Evolutionary conservation across 2,888 invertebrate species (phyloP), one percentile per base, ranked within the genome.

Genomic region (Koerneria pararmatus): DNA sequence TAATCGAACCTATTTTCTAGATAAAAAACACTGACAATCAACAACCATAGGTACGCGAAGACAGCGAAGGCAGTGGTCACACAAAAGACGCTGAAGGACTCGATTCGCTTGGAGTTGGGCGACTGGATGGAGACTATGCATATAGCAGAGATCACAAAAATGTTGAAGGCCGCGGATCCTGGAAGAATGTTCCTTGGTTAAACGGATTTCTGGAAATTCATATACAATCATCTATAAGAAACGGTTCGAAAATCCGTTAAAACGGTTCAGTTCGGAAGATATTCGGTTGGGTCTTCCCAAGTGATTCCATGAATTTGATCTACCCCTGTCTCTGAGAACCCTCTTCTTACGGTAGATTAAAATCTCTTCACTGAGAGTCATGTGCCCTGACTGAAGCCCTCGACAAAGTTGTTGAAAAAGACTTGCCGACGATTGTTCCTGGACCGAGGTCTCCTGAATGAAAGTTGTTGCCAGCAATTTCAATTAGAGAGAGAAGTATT

Each of bases 11-110:
- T n/a, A n/a, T n/a, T n/a, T n/a, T n/a, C n/a, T n/a, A n/a, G n/a
- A n/a, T n/a, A n/a, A n/a, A n/a, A n/a, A 11, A n/a, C 15, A 57
- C 69, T 66, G 53, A 76, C 76, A 34, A 88, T 76, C 56, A 87
- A 82, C 35, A 88, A 83, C 88, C 88, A 88, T 53, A 88, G 74
- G 82, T 88, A 88, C 8, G 88, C 88, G 70, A 88, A 86, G 27
- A 88, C 76, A 32, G 83, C 83, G 77, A 84, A 85, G 41, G 80
- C 73, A 4, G 84, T 80, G 0, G 85, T 85, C n/a, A 84, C 79
- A 5, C 77, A 70, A 70, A 85, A 85, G 60, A 85, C 85, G 67
- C 82, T 83, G 56, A 84, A 75, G 54, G 80, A 74, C 22, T 51
- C 22, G 15, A 64, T 64, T 27, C 64, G 32, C 56, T 64, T 60